A percentile compares a stretch with the other conserved stretches of the same genome.
Conservation (phyloP, 2,113 vertebrate genomes). For the Heteronetta atricapilla region DNA sequence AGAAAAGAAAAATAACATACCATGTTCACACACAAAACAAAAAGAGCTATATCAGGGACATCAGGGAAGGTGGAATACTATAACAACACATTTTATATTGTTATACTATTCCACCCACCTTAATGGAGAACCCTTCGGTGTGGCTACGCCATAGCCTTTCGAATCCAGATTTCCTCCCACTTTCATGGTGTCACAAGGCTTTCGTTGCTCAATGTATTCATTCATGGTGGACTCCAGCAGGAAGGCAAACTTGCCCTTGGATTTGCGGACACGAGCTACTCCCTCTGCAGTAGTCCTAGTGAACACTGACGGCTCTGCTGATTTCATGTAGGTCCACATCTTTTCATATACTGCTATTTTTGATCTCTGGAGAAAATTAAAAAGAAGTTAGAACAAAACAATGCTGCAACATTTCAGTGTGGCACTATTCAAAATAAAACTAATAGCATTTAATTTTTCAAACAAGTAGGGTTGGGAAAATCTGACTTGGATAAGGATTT, state of each 20-base stretch:
- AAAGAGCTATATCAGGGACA: slow-evolving; percentile 87
- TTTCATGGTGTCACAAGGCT: slow-evolving; percentile 99
- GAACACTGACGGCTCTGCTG: slow-evolving; percentile 96
- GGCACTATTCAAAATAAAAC: background rate
- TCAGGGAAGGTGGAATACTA: slow-evolving; percentile 99
- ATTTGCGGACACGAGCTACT: slow-evolving; percentile 96
- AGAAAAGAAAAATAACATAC: slow-evolving; percentile 82
- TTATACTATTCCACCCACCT: slow-evolving; percentile 99
- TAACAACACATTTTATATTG: slow-evolving; percentile 97
- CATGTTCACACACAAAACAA: slow-evolving; percentile 83
- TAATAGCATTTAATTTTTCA: background rate
- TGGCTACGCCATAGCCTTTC: slow-evolving; percentile 98
- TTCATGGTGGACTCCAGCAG: slow-evolving; percentile 99
- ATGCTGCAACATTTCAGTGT: background rate
- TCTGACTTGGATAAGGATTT: background rate
- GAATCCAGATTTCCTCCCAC: slow-evolving; percentile 99
- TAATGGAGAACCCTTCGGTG: slow-evolving; percentile 99
- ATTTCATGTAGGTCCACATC: slow-evolving; percentile 99
- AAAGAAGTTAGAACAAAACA: slow-evolving; percentile 73
- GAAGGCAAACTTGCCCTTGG: slow-evolving; percentile 99
- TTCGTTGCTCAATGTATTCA: slow-evolving; percentile 98
- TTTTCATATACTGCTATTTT: slow-evolving; percentile 99
- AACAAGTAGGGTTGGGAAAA: background rate
- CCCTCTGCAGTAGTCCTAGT: slow-evolving; percentile 97
- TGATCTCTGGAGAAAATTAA: slow-evolving; percentile 88